Evolutionary conservation across 64 coral and sea anemone genomes (phyloP), one percentile per base, ranked within the genome.

Genomic region (Trachythela sp.): DNA sequence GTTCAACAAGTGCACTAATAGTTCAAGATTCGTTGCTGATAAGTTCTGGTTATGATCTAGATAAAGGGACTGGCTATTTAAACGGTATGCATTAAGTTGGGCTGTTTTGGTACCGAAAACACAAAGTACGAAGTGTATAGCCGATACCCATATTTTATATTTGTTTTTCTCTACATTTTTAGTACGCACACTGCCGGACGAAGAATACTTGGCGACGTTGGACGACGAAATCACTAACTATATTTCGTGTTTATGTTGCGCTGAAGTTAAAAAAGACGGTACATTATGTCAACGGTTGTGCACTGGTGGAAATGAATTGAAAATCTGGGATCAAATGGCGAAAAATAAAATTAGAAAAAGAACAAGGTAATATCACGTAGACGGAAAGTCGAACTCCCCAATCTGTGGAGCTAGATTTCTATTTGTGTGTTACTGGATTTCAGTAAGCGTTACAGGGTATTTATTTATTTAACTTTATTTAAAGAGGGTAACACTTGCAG

Each of bases 161-260:
- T 54, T 30, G 18, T 10, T 31, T 37, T 26, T 27, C 8, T 4
- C 40, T 41, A n/a, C 2, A 0, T 36, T 83, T 77, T 1, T 64
- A 97, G 95, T 97, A 31, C 95, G 95, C 83, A 89, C 90, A 50
- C 26, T 98, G 51, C 93, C 93, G 18, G 91, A 90, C 31, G 95
- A 98, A 56, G 91, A 94, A 54, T 98, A 98, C 35, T 39, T 94
- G n/a, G 93, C 93, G n/a, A 98, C 95, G 1, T 70, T 98, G 14
- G 88, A 98, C 72, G 95, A 98, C 87, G 88, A 94, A 59, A 76
- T 54, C 83, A 98, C 95, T 0, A 88, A 90, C 48, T 92, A 93
- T 36, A 92, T 98, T 64, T 94, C 95, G 36, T 98, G 95, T 52
- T 56, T 98, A 54, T 87, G 93, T 29, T 92, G 88, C 77, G 90